These are phyloP conservation scores for Gnatocerus cornutus DNA, from an alignment of 2,888 invertebrate genomes.

Conservation along the genomic window DNA sequence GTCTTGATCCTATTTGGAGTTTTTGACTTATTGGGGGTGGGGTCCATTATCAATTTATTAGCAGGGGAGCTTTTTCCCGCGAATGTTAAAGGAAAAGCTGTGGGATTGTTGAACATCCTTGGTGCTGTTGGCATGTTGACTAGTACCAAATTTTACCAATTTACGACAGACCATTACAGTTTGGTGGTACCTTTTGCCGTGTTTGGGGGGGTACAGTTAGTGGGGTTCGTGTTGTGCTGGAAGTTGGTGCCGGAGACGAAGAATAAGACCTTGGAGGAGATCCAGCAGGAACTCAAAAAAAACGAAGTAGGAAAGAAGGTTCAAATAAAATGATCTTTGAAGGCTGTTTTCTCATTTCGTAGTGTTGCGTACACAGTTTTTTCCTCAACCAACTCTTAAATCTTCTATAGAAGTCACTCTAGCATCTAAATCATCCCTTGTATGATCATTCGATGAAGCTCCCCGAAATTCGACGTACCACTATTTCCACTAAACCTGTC, in stretches of 20 bases:
- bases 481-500: too few species aligned
- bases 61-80: constrained; percentile 63
- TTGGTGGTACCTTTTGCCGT: constrained; percentile 59
- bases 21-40: constrained; percentile 1
- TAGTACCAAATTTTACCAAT: constrained; percentile 61
- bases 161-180: constrained; percentile 53
- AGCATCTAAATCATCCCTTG: too few species aligned
- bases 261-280: constrained; percentile 57
- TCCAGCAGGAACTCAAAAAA: constrained; percentile 40
- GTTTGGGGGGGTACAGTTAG: constrained; percentile 40
- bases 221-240: constrained; percentile 59
- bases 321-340: too few species aligned
- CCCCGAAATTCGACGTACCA: too few species aligned
- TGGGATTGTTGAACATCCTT: constrained; percentile 53
- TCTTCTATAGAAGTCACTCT: too few species aligned
- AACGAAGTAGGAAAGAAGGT: neutral
- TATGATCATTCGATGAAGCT: too few species aligned
- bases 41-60: constrained; percentile 45
- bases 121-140: constrained; percentile 57
- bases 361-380: too few species aligned
- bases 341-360: too few species aligned
- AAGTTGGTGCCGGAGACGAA: constrained; percentile 63
- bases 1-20: neutral
- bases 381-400: too few species aligned
- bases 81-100: constrained; percentile 60